These are phyloP conservation scores for Emmelina monodactyla DNA, from an alignment of 2,888 invertebrate species.

Conservation along the genomic window DNA sequence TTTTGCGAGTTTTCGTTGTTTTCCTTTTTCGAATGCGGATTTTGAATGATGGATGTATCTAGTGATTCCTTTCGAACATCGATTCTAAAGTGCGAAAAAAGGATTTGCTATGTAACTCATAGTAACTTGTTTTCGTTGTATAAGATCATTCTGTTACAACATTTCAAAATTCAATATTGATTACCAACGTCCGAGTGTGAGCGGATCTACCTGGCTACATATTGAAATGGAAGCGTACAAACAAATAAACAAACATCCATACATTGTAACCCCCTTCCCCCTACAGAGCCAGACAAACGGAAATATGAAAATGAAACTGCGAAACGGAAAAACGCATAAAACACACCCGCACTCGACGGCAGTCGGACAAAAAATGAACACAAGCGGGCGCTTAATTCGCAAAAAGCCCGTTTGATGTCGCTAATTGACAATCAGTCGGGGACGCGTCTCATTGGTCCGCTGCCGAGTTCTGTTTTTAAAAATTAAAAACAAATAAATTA, in stretches of 20 bases:
- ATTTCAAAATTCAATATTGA: too few species aligned
- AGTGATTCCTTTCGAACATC: too few species aligned
- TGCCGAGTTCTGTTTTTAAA: slow-evolving; percentile 59
- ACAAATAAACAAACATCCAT: not conserved
- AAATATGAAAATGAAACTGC: slow-evolving; percentile 63
- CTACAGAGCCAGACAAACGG: slow-evolving; percentile 53
- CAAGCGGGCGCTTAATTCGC: slow-evolving; percentile 63
- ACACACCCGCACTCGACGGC: slow-evolving; percentile 37
- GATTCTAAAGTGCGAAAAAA: too few species aligned
- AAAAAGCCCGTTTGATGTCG: slow-evolving; percentile 67
- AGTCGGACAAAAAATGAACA: slow-evolving; percentile 58
- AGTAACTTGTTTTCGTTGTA: too few species aligned
- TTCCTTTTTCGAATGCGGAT: slow-evolving; percentile 37
- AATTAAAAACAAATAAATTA: slow-evolving; percentile 63
- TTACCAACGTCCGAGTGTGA: too few species aligned
- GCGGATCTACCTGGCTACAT: too few species aligned
- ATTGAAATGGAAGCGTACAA: too few species aligned
- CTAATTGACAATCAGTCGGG: slow-evolving; percentile 66
- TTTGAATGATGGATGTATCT: too few species aligned
- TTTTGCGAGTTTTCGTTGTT: slow-evolving; percentile 31
- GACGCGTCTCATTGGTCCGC: slow-evolving; percentile 60
- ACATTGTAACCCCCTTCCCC: slow-evolving; percentile 36
- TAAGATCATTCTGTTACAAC: too few species aligned
- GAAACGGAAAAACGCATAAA: slow-evolving; percentile 60
- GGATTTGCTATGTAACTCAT: too few species aligned